A percentile compares a stretch with the other conserved stretches of the same genome.
These are phyloP conservation scores for Pseudois nayaur DNA, from an alignment of 2,113 vertebrate species.

Conservation along the genomic window DNA sequence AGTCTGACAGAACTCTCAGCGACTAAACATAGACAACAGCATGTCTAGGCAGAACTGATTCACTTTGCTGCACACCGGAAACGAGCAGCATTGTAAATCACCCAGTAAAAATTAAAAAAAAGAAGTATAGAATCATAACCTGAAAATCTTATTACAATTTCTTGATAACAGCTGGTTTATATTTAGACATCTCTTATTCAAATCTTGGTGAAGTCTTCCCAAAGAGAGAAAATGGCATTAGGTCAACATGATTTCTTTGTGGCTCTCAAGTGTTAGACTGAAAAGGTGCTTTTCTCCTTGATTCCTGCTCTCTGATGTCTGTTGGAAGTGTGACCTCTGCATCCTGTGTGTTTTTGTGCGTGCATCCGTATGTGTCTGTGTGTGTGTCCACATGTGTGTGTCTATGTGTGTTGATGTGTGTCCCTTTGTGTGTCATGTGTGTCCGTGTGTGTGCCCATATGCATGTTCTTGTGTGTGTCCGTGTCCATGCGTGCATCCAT, in stretches of 20 bases:
- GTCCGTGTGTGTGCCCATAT: no score
- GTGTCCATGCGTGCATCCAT: no score
- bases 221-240: background rate
- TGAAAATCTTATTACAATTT: background rate
- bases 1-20: background rate
- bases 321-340: background rate
- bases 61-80: background rate
- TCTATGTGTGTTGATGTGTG: no score
- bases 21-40: background rate
- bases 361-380: no score
- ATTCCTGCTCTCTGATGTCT: background rate
- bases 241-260: background rate
- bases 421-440: background rate
- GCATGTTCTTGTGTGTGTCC: no score
- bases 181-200: background rate
- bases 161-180: background rate
- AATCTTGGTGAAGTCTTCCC: background rate
- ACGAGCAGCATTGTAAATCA: background rate
- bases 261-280: background rate
- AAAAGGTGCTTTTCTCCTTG: background rate
- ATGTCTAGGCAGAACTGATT: background rate
- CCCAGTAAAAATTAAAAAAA: background rate
- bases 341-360: background rate
- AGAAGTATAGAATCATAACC: background rate
- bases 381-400: no score